Base-by-base conservation (phyloP, 2,888 invertebrate genomes). In the Brachyopa scutellaris region DNA sequence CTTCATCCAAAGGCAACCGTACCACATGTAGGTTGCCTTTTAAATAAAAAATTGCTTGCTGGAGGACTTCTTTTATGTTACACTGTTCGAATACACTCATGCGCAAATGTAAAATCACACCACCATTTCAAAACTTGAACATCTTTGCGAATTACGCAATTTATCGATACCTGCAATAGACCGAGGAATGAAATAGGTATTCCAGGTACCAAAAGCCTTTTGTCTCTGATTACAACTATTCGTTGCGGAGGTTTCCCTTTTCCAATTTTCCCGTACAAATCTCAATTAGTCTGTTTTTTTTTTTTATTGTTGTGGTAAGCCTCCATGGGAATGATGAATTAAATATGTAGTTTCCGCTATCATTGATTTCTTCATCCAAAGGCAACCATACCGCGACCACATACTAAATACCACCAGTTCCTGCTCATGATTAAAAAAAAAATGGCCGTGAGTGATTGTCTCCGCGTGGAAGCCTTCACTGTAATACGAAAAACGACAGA, bases 361-460 rank as follows among this genome's bases (percentile, higher is more conserved):
- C 57, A 40, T 45, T 59, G 57, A 40, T 29, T 40, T 17, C 42
- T 33, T 23, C 47, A 13, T 62, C 21, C 9, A 62, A 33, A 23
- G n/a, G 6, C 47, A 42, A 31, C 33, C 33, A 15, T 7, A 33
- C 21, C 5, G 6, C 42, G 45, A 19, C 15, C 19, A 49, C 4
- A 9, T 3, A 4, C 61, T 31, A 45, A 45, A 45, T 33, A 61
- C 33, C 61, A 61, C 21, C 17, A 38, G 19, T 42, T 21, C 31
- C 13, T 17, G 23, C 21, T 53, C 40, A 23, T 76, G 67, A 74
- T 74, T 74, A n/a, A n/a, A n/a, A n/a, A 74, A 74, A 67, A 67
- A 57, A 26, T 59, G 59, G 26, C 67, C 40, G 40, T 42, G 49
- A 67, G 40, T 67, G 33, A 67, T 51, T 76, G 57, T 67, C 74